phyloP scores from a whole-genome alignment of 2,888 invertebrate genomes.

The Aphelenchoides bicaudatus region DNA sequence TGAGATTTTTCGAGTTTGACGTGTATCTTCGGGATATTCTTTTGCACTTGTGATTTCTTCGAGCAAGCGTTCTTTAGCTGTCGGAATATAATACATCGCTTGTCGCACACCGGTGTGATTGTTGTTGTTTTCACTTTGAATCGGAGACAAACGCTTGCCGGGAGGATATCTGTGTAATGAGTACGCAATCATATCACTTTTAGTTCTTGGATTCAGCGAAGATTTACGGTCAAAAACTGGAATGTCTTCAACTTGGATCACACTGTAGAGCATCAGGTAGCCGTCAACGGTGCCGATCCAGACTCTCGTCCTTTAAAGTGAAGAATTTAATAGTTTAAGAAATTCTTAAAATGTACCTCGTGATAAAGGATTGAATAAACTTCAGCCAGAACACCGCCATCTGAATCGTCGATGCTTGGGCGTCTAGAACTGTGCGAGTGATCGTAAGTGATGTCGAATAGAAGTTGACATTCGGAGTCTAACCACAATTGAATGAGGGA shows the following conservation, averaged over 20 bases:
- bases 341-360: conserved; percentile 62
- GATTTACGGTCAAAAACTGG: too few species aligned
- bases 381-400: conserved; percentile 56
- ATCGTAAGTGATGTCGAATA: conserved; percentile 63
- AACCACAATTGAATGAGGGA: conserved; percentile 66
- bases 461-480: conserved; percentile 63
- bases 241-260: conserved; percentile 26
- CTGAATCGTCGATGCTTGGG: conserved; percentile 40
- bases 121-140: conserved; percentile 24
- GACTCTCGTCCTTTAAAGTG: conserved; percentile 60
- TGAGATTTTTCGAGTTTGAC: conserved; percentile 36
- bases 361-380: conserved; percentile 62
- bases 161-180: conserved; percentile 31
- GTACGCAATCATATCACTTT: background rate
- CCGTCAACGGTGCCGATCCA: conserved; percentile 66
- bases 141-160: conserved; percentile 35
- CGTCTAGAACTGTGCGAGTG: conserved; percentile 40
- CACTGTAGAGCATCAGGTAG: conserved; percentile 56
- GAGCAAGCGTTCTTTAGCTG: conserved; percentile 38
- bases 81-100: conserved; percentile 46
- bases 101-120: conserved; percentile 27
- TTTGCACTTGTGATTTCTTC: conserved; percentile 34
- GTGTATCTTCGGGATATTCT: conserved; percentile 26
- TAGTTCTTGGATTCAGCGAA: background rate
- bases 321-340: conserved; percentile 65